Base-by-base conservation (phyloP, 1,140 invertebrate genomes). In the Epicauta chinensis region DNA sequence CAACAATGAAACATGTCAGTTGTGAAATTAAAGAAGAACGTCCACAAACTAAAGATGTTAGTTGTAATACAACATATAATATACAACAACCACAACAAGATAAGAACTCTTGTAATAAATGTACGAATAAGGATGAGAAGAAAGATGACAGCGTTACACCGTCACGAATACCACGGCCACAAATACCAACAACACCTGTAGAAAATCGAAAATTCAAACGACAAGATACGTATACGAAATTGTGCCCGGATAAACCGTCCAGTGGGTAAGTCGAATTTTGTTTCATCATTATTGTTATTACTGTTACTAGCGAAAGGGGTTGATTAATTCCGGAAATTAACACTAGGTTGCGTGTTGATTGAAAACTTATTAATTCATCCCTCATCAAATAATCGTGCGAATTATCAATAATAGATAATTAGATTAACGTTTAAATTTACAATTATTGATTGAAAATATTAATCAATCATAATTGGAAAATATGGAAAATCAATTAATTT, bases 151-250 rank as follows among this genome's bases (percentile, higher is more conserved):
- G 51, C 42, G 53, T 50, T 9, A 56, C 57, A 31, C 60, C 60
- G 34, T 68, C 66, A 23, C 67, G 72, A 29, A 77, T 76, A 57
- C 75, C 75, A 1, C 57, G 73, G 23, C 71, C 70, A 38, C 72
- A 68, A 44, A 51, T 74, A 44, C 59, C 59, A 7, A 70, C 71
- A 23, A 73, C 72, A 51, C 71, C 73, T 23, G 68, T 68, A 51
- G 71, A 73, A 14, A 63, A 62, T 41, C 60, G 72, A 9, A 70
- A 68, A 49, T 73, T 75, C 40, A 67, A 67, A 47, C 51, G 75
- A 9, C 75, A 77, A 53, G 74, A 76, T 55, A 77, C 75, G 0
- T 77, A 76, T 42, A 77, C 75, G 1, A 70, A 70, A 52, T 23
- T 23, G 7, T 23, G 2, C 2, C 23, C 23, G 4, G 23, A 23